Percentiles rank a stretch among this genome's conserved stretches.
Conservation (phyloP, 2,888 invertebrate genomes). For the Eupithecia insigniata region DNA sequence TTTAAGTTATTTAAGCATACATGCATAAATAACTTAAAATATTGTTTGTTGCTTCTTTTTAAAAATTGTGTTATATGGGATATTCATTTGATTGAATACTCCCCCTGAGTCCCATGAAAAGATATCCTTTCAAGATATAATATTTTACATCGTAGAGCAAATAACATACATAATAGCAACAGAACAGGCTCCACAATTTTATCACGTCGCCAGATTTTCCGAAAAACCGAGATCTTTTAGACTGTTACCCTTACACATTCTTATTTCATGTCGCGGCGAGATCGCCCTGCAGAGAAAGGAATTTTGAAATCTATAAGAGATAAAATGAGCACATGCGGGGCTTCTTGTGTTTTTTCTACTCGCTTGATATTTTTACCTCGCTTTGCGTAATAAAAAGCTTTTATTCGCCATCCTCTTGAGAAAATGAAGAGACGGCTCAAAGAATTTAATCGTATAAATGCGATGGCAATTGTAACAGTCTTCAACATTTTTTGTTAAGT, state of each 20-base stretch:
- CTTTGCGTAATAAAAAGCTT: constrained; percentile 11
- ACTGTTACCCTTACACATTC: constrained; percentile 30
- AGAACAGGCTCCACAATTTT: constrained; percentile 21
- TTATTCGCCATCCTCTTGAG: constrained; percentile 7
- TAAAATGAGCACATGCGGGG: constrained; percentile 29
- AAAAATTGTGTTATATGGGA: not conserved
- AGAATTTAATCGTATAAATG: not conserved
- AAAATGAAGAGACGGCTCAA: constrained; percentile 6
- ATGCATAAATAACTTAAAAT: no score
- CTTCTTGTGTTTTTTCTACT: constrained; percentile 12
- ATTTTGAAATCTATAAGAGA: constrained; percentile 26
- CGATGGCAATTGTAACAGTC: not conserved
- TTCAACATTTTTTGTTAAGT: not conserved
- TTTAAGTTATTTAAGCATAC: not conserved
- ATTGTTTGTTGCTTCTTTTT: no score
- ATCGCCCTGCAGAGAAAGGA: constrained; percentile 19
- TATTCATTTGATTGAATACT: not conserved
- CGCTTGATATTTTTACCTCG: constrained; percentile 3
- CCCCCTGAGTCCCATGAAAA: not conserved
- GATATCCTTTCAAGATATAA: not conserved
- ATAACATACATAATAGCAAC: constrained; percentile 5
- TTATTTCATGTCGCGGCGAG: constrained; percentile 25
- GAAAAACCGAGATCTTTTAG: constrained; percentile 26
- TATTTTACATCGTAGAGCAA: not conserved
- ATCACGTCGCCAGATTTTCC: constrained; percentile 21